A percentile compares a stretch with the other conserved stretches of the same genome.
These are phyloP conservation scores for Aphidius gifuensis DNA, from an alignment of 1,140 invertebrate species.

Conservation along the genomic window DNA sequence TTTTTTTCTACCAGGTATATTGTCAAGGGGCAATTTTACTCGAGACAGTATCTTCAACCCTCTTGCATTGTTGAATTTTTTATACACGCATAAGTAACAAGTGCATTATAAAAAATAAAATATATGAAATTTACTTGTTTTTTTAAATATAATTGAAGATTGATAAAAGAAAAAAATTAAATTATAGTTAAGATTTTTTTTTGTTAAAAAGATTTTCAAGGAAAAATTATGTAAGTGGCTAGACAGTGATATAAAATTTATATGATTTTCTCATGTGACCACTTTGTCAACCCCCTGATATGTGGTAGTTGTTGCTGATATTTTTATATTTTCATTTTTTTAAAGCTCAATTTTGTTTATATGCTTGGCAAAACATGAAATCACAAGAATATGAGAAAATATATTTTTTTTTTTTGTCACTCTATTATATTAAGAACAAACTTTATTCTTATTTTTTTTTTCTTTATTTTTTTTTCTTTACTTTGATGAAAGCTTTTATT, in stretches of 20 bases:
- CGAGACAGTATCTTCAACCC: constrained; percentile 7
- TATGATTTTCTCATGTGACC: neutral
- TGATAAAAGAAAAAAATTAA: no score
- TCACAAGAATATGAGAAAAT: constrained; percentile 7
- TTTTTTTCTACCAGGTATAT: neutral
- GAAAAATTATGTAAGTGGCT: neutral
- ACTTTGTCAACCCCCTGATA: constrained; percentile 7
- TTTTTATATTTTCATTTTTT: neutral
- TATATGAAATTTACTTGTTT: constrained; percentile 15
- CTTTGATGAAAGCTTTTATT: no score
- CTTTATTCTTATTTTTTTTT: no score
- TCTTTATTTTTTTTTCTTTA: no score
- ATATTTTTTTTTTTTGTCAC: neutral
- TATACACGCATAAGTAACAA: constrained; percentile 40
- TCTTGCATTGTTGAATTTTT: constrained; percentile 17
- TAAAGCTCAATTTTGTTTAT: constrained; percentile 5
- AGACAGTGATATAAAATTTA: constrained; percentile 11
- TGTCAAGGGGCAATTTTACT: constrained; percentile 19
- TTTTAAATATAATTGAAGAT: neutral
- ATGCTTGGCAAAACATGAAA: constrained; percentile 3
- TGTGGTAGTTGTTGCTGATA: no score
- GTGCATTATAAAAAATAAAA: constrained; percentile 44
- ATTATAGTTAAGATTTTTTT: no score
- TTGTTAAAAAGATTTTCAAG: neutral
- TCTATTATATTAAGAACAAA: neutral